A percentile compares a stretch with the other conserved stretches of the same genome.
phyloP scores from a whole-genome alignment of 1,140 invertebrate species.

The Triops longicaudatus region DNA sequence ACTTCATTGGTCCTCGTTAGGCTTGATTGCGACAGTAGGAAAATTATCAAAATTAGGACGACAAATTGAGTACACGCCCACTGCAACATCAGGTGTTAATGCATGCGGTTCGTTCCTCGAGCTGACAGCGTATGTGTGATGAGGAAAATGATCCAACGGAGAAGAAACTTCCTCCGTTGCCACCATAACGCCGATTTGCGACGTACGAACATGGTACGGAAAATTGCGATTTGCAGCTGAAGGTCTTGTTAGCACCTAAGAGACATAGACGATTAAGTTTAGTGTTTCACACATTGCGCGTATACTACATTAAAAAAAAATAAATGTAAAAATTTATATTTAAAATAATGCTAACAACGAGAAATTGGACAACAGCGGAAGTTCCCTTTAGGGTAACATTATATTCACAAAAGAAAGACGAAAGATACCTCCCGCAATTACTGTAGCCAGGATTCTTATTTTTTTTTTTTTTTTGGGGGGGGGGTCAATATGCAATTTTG shows the following conservation, averaged over 20 bases:
- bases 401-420: too few species aligned
- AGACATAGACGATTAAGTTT: conserved; percentile 31
- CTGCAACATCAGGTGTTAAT: background rate
- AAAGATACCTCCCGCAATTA: too few species aligned
- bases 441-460: too few species aligned
- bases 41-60: background rate
- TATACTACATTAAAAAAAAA: background rate
- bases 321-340: too few species aligned
- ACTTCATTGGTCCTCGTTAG: conserved; percentile 1
- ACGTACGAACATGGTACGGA: conserved; percentile 74
- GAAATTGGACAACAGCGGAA: background rate
- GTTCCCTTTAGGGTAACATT: too few species aligned
- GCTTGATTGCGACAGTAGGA: background rate
- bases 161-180: conserved; percentile 20
- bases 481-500: too few species aligned
- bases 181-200: conserved; percentile 63
- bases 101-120: background rate
- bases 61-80: background rate
- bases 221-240: conserved; percentile 74
- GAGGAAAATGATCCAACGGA: conserved; percentile 25
- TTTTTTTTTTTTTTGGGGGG: too few species aligned
- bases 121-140: conserved; percentile 20
- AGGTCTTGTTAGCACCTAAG: conserved; percentile 66
- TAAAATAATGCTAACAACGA: background rate
- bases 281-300: background rate